These are phyloP conservation scores for Yponomeuta plumbellus DNA, from an alignment of 2,888 invertebrate genomes.

Conservation along the genomic window DNA sequence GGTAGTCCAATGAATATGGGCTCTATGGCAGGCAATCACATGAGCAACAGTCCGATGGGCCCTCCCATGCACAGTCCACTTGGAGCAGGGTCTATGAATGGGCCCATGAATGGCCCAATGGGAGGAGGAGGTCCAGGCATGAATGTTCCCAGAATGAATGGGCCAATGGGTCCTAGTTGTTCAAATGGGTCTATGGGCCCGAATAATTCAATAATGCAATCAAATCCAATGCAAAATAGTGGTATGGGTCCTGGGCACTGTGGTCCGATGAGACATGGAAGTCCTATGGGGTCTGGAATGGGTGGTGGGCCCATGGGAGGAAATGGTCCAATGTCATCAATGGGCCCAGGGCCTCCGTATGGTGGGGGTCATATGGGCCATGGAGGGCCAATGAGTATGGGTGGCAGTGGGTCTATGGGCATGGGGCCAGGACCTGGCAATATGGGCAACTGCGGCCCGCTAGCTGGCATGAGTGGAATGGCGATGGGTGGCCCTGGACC, in stretches of 20 bases:
- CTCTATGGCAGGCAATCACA: slow-evolving; percentile 77
- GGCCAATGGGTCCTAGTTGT: slow-evolving; percentile 73
- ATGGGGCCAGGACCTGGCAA: slow-evolving; percentile 69
- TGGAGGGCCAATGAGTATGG: slow-evolving; percentile 73
- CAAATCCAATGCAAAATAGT: slow-evolving; percentile 69
- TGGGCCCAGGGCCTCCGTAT: slow-evolving; percentile 70
- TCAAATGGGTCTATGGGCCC: slow-evolving; percentile 77
- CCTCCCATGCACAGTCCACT: slow-evolving; percentile 86
- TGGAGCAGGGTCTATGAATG: slow-evolving; percentile 75
- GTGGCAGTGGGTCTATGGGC: slow-evolving; percentile 64
- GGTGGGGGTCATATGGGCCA: slow-evolving; percentile 70
- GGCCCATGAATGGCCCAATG: slow-evolving; percentile 75
- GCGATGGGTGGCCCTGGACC: slow-evolving; percentile 72
- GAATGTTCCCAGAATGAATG: slow-evolving; percentile 75
- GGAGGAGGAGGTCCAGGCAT: slow-evolving; percentile 78
- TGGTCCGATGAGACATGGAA: slow-evolving; percentile 73
- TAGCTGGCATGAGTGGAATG: slow-evolving; percentile 74
- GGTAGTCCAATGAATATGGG: slow-evolving; percentile 85
- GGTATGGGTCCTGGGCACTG: slow-evolving; percentile 72
- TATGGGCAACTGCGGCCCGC: slow-evolving; percentile 69
- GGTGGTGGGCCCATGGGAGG: slow-evolving; percentile 77
- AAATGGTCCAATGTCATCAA: slow-evolving; percentile 67
- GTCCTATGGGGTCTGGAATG: slow-evolving; percentile 75
- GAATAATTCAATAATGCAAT: slow-evolving; percentile 74
- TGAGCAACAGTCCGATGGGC: slow-evolving; percentile 85